These are phyloP conservation scores for Aradophagus sp. DNA, from an alignment of 1,140 invertebrate species.

Conservation along the genomic window DNA sequence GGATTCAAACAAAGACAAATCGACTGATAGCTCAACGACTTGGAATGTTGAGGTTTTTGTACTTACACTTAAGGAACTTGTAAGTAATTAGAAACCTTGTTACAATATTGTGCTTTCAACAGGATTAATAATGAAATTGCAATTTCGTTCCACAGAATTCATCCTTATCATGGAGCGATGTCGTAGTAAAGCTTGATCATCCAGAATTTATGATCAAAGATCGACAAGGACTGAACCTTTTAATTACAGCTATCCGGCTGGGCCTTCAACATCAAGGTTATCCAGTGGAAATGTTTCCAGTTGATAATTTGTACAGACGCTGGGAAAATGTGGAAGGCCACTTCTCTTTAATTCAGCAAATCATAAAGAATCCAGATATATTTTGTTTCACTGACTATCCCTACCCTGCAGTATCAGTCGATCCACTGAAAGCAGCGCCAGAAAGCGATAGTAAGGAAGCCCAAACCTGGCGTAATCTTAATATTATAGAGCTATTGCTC, in stretches of 20 bases:
- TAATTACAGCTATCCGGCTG: conserved; percentile 86
- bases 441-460: conserved; percentile 95
- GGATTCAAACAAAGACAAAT: conserved; percentile 67
- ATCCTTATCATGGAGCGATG: conserved; percentile 93
- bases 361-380: conserved; percentile 92
- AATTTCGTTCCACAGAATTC: conserved; percentile 73
- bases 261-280: conserved; percentile 85
- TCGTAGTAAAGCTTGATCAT: conserved; percentile 92
- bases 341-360: conserved; percentile 89
- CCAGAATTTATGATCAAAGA: conserved; percentile 91
- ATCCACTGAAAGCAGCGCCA: conserved; percentile 92
- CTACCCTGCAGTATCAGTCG: conserved; percentile 88
- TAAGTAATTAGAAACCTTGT: too few species aligned
- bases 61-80: conserved; percentile 90
- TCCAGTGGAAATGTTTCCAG: conserved; percentile 86
- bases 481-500: conserved; percentile 91
- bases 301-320: conserved; percentile 90
- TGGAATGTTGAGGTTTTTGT: conserved; percentile 97
- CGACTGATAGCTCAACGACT: conserved; percentile 75
- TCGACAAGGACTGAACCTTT: conserved; percentile 85
- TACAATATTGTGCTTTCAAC: too few species aligned
- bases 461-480: conserved; percentile 91
- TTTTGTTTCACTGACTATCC: conserved; percentile 96
- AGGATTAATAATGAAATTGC: too few species aligned
- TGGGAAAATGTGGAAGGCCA: conserved; percentile 97